phyloP scores from a whole-genome alignment of 2,888 invertebrate genomes.

The Andrena haemorrhoa region DNA sequence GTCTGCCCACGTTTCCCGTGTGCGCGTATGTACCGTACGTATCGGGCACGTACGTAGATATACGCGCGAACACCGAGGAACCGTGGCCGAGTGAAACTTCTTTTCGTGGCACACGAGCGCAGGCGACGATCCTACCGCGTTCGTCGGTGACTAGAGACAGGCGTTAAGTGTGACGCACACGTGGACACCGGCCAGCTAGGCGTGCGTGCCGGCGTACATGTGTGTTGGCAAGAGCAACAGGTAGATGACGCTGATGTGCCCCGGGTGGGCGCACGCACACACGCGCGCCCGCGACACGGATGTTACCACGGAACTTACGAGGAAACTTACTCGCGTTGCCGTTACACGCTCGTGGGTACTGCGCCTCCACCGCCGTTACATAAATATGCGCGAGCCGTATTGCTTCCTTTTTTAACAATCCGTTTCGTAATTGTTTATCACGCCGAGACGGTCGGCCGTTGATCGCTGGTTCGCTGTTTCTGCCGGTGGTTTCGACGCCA shows the following conservation, averaged over 20 bases:
- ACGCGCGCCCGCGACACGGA: constrained; percentile 51
- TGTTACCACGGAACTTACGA: constrained; percentile 56
- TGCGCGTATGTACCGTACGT: background rate
- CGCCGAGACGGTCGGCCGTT: constrained; percentile 47
- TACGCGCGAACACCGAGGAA: background rate
- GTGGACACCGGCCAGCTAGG: constrained; percentile 30
- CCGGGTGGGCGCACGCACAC: constrained; percentile 32
- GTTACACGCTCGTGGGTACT: constrained; percentile 76
- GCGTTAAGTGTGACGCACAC: constrained; percentile 58
- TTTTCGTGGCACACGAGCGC: constrained; percentile 34
- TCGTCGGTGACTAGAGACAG: constrained; percentile 46
- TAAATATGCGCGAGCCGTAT: constrained; percentile 74
- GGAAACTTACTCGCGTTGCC: constrained; percentile 78
- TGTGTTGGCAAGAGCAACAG: constrained; percentile 33
- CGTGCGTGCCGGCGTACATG: constrained; percentile 53
- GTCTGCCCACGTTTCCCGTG: background rate
- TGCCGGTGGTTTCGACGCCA: background rate
- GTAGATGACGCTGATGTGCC: constrained; percentile 17
- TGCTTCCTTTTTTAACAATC: constrained; percentile 77
- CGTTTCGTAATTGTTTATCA: constrained; percentile 80
- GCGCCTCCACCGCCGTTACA: constrained; percentile 70
- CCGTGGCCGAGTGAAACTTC: constrained; percentile 56
- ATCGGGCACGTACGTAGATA: background rate
- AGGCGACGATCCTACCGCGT: constrained; percentile 47
- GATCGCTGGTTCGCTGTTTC: background rate